These are phyloP conservation scores for Parascotia fuliginaria DNA, from an alignment of 2,888 invertebrate genomes.

Conservation along the genomic window DNA sequence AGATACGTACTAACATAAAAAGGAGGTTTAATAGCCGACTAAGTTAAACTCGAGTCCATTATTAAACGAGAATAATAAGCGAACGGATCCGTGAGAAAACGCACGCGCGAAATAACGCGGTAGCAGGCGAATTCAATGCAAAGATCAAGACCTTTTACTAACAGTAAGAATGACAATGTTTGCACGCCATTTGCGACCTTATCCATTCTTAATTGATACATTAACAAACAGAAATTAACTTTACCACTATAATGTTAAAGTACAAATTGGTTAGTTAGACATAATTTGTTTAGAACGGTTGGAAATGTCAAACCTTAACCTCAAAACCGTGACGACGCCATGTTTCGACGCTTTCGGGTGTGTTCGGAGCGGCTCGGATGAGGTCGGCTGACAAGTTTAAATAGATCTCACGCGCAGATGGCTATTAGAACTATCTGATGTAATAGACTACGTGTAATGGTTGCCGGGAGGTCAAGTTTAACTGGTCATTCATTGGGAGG, in stretches of 20 bases:
- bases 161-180: slow-evolving; percentile 68
- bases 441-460: slow-evolving; percentile 29
- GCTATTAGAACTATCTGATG: slow-evolving; percentile 24
- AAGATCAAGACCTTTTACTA: slow-evolving; percentile 80
- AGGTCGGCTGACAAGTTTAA: slow-evolving; percentile 54
- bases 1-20: slow-evolving; percentile 40
- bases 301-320: slow-evolving; percentile 85
- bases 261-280: slow-evolving; percentile 26
- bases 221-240: slow-evolving; percentile 52
- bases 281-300: slow-evolving; percentile 66
- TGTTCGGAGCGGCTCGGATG: slow-evolving; percentile 63
- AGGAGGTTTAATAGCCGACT: slow-evolving; percentile 51
- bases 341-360: slow-evolving; percentile 68
- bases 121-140: slow-evolving; percentile 77
- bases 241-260: slow-evolving; percentile 45
- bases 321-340: slow-evolving; percentile 83
- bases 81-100: slow-evolving; percentile 68
- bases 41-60: slow-evolving; percentile 50
- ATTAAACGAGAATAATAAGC: slow-evolving; percentile 62
- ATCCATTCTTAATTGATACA: slow-evolving; percentile 43
- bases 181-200: slow-evolving; percentile 61
- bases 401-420: slow-evolving; percentile 45
- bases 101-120: slow-evolving; percentile 64
- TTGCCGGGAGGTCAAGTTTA: slow-evolving; percentile 50
- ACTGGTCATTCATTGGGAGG: slow-evolving; percentile 55